Evolutionary conservation across 2,888 invertebrate species (phyloP).

Genomic region (Epinotia brunnichana): DNA sequence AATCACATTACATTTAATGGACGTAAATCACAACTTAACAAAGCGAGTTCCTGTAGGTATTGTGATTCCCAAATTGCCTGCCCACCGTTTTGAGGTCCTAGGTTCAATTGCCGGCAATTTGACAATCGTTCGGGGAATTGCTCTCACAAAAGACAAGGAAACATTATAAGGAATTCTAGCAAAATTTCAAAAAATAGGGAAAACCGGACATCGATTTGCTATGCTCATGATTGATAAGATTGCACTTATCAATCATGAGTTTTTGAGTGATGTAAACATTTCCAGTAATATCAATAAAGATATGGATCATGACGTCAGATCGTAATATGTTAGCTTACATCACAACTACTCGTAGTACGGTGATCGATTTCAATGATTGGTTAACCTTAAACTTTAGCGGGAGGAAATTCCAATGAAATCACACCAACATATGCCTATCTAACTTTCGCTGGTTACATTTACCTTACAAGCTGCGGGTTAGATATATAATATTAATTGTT

Average conservation of each 20-base stretch:
- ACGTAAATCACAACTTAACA: not conserved
- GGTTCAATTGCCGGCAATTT: conserved; percentile 11
- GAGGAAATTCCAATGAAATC: too few relatives aligned
- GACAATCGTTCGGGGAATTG: conserved; percentile 11
- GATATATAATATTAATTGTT: not conserved
- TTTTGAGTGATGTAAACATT: conserved; percentile 26
- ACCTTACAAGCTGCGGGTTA: not conserved
- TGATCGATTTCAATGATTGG: not conserved
- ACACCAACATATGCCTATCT: too few relatives aligned
- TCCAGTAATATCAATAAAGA: conserved; percentile 15
- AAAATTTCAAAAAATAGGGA: conserved; percentile 31
- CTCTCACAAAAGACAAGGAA: conserved; percentile 22
- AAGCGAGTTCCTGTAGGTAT: not conserved
- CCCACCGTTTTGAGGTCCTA: not conserved
- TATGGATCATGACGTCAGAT: conserved; percentile 9
- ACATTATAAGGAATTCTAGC: conserved; percentile 5
- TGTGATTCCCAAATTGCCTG: not conserved
- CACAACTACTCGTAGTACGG: not conserved
- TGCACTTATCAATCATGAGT: conserved; percentile 13
- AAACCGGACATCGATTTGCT: conserved; percentile 24
- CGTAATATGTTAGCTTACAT: not conserved
- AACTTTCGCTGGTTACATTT: too few relatives aligned
- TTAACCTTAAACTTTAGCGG: too few relatives aligned
- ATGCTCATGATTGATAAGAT: too few relatives aligned
- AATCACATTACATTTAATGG: not conserved